Evolutionary conservation across 2,888 invertebrate genomes (phyloP).

Genomic region (Nudaria mundana): DNA sequence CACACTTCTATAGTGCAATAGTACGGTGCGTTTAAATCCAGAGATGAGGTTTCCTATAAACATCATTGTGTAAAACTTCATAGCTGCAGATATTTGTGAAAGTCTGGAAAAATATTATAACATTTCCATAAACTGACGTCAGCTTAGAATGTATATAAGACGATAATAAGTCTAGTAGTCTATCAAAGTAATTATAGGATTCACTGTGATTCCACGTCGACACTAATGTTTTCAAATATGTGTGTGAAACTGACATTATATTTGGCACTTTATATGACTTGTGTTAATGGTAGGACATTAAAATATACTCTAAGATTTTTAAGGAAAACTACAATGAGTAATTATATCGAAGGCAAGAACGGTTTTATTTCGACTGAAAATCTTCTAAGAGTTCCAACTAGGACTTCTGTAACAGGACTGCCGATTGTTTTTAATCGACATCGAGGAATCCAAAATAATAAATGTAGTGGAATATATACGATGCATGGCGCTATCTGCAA

Average conservation of each 20-base stretch:
- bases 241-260: slow-evolving; percentile 25
- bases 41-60: too few species aligned
- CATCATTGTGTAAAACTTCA: too few species aligned
- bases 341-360: slow-evolving; percentile 12
- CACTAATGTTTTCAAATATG: slow-evolving; percentile 20
- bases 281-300: slow-evolving; percentile 26
- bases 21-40: too few species aligned
- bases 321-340: too few species aligned
- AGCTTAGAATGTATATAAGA: not conserved
- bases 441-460: not conserved
- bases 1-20: too few species aligned
- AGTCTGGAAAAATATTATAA: not conserved
- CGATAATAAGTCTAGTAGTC: not conserved
- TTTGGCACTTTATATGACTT: slow-evolving; percentile 18
- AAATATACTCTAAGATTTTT: slow-evolving; percentile 5
- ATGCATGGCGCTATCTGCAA: not conserved
- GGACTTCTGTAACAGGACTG: not conserved
- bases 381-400: slow-evolving; percentile 4
- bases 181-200: slow-evolving; percentile 3
- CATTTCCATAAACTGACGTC: not conserved
- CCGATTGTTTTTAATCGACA: not conserved
- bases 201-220: slow-evolving; percentile 8
- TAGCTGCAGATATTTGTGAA: too few species aligned
- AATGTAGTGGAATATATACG: not conserved
- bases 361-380: slow-evolving; percentile 17